Evolutionary conservation across 2,113 vertebrate species (phyloP), one percentile per base, ranked within the genome.

Genomic region (Daphoenositta chrysoptera): DNA sequence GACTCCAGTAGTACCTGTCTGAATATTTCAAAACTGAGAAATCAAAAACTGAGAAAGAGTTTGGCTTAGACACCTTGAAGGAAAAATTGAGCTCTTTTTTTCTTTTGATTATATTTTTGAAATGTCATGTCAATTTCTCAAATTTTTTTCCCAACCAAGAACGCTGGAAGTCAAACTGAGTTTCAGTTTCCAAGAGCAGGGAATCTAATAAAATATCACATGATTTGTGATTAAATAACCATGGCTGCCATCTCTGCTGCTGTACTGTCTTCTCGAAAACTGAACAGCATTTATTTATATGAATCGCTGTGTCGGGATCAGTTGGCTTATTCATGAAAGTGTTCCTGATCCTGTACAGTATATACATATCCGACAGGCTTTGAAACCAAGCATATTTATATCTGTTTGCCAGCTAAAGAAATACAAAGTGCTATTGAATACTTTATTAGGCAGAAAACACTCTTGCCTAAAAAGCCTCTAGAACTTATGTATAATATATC

Each of bases 361-460:
- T 57, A 86, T 58, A 47, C 35, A 42, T 84, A 78, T 80, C 65
- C 92, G 88, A 84, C 54, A 94, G 66, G 31, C 33, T 76, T 73
- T 80, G 93, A 96, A 73, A 93, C 81, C 45, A 70, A 75, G 48
- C 4, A 1, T 83, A 87, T 90, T 89, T 86, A 18, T 87, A 53
- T 37, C 78, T 88, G 73, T 93, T 89, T 95, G 76, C 45, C 85
- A 92, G 69, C 73, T 90, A 53, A 71, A 90, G 39, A 85, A 95
- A 91, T 82, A 92, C 53, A 79, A 96, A 90, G 37, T 60, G 58
- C n/a, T 91, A 45, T 61, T 93, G 69, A 95, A 84, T 83, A 79
- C 72, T 92, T 90, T 87, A 91, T 94, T 93, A 89, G 47, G 60
- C 54, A 95, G 83, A 81, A 94, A 92, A 80, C 15, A 47, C 58